phyloP scores from a whole-genome alignment of 1,140 invertebrate species.

The Bombus pascuorum region DNA sequence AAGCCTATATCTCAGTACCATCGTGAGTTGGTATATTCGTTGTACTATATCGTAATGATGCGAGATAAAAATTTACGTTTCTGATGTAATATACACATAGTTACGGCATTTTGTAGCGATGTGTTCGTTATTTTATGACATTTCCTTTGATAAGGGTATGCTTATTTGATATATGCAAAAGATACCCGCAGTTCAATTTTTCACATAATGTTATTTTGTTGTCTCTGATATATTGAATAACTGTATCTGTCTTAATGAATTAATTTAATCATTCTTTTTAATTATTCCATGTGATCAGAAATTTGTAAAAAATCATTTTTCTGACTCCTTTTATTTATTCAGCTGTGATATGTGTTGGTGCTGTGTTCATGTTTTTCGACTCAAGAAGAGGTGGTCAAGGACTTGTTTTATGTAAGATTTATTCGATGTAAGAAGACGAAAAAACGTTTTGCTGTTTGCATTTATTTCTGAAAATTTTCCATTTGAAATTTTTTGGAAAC shows the following conservation, averaged over 20 bases:
- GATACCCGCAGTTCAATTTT: background rate
- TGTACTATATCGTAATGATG: background rate
- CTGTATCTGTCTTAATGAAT: background rate
- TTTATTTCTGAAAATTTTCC: slow-evolving; percentile 19
- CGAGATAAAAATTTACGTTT: background rate
- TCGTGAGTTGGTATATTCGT: background rate
- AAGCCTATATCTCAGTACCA: no score
- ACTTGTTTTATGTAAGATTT: background rate
- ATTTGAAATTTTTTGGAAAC: slow-evolving; percentile 41
- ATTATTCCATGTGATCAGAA: background rate
- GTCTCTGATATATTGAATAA: background rate
- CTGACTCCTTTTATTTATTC: background rate
- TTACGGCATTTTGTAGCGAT: background rate
- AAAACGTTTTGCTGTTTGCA: background rate
- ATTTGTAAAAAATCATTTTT: no score
- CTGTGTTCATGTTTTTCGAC: background rate
- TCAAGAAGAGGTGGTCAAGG: background rate
- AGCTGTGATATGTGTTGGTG: background rate
- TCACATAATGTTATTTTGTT: background rate
- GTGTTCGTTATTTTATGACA: background rate
- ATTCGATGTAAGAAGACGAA: background rate
- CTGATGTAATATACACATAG: background rate
- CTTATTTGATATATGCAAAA: background rate
- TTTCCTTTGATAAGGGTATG: background rate
- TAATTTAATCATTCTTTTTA: background rate